phyloP scores from a whole-genome alignment of 1,140 invertebrate genomes.

The Drosophila littoralis region DNA sequence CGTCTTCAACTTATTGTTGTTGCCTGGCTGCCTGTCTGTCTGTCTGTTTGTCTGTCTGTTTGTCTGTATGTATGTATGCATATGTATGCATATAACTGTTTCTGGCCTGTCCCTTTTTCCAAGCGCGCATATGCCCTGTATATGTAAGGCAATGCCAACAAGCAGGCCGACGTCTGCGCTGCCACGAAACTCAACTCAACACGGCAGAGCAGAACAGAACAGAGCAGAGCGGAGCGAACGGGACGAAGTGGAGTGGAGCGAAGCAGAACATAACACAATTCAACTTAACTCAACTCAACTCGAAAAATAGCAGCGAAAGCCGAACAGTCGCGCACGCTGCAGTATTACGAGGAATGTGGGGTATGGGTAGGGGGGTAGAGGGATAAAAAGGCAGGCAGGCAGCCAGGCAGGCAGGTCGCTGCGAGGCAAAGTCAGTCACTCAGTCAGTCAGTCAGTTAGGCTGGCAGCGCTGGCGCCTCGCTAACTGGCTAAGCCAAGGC shows the following conservation, averaged over 20 bases:
- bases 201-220: constrained; percentile 1
- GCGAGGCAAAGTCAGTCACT: constrained; percentile 17
- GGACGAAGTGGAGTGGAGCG: not conserved
- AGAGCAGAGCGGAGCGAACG: constrained; percentile 3
- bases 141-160: constrained; percentile 28
- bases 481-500: constrained; percentile 68
- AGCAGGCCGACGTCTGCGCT: constrained; percentile 60
- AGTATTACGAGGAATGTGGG: not conserved
- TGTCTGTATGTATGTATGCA: not conserved
- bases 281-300: constrained; percentile 65
- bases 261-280: constrained; percentile 43
- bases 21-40: not conserved
- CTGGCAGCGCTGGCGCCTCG: constrained; percentile 60
- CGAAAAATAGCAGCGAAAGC: constrained; percentile 51
- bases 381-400: not conserved
- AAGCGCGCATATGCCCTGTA: constrained; percentile 68
- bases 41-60: constrained; percentile 22
- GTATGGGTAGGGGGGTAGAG: not conserved
- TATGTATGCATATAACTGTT: constrained; percentile 40
- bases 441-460: constrained; percentile 41
- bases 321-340: constrained; percentile 20
- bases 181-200: constrained; percentile 66
- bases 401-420: not conserved
- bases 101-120: constrained; percentile 67
- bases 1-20: constrained; percentile 46